A percentile compares a stretch with the other conserved stretches of the same genome.
These are phyloP conservation scores for Parnassius apollo DNA, from an alignment of 2,888 invertebrate genomes.

Conservation along the genomic window DNA sequence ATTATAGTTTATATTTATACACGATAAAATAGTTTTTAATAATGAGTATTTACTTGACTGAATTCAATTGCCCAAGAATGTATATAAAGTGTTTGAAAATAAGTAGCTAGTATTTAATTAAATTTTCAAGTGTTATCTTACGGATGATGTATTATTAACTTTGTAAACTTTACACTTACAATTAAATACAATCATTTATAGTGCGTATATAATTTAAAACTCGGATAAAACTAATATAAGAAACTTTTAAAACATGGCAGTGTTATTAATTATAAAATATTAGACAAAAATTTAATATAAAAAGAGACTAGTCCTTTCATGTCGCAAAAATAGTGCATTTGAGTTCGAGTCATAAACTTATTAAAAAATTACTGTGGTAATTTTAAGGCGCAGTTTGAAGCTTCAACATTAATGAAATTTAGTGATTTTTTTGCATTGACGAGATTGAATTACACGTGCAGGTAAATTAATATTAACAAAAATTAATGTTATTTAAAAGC, in stretches of 20 bases:
- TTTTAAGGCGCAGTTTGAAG: conserved; percentile 1
- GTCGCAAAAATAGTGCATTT: not conserved
- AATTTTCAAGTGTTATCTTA: conserved; percentile 13
- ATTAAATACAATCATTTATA: conserved; percentile 51
- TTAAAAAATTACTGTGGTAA: conserved; percentile 1
- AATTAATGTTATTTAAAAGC: conserved; percentile 10
- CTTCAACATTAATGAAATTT: not conserved
- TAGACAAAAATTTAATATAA: conserved; percentile 9
- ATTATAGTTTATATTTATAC: no score
- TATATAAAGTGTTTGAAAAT: conserved; percentile 23
- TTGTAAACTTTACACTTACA: conserved; percentile 60
- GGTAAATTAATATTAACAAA: conserved; percentile 3
- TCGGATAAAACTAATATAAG: conserved; percentile 41
- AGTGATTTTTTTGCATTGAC: not conserved
- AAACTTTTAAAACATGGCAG: conserved; percentile 43
- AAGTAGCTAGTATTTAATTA: conserved; percentile 11
- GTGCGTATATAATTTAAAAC: conserved; percentile 38
- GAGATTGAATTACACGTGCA: conserved; percentile 12
- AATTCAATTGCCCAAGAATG: conserved; percentile 29
- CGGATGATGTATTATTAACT: conserved; percentile 41
- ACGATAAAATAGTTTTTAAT: no score
- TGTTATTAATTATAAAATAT: conserved; percentile 35
- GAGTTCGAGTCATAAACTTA: conserved; percentile 2
- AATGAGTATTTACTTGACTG: conserved; percentile 5
- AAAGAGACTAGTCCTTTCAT: not conserved